phyloP scores from a whole-genome alignment of 2,888 invertebrate species.

The Hololepta plana region DNA sequence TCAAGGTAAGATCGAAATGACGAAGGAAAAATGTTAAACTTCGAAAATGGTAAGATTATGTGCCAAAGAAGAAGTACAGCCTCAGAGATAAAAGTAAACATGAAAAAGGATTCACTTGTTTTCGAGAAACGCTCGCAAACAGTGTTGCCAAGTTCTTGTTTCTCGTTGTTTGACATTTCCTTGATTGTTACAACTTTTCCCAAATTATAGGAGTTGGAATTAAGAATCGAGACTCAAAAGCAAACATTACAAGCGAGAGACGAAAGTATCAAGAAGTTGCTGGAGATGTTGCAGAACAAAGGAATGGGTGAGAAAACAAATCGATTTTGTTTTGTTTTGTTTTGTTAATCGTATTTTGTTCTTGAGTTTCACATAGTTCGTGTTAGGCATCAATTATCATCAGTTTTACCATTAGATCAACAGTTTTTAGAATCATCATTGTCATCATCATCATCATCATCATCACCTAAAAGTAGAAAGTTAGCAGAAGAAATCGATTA shows the following conservation, averaged over 20 bases:
- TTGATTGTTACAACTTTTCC: too few species aligned
- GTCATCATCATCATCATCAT: neutral
- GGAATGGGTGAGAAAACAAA: constrained; percentile 65
- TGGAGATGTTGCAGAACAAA: constrained; percentile 96
- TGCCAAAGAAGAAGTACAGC: too few species aligned
- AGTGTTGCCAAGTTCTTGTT: too few species aligned
- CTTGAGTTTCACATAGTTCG: constrained; percentile 20
- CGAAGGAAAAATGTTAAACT: too few species aligned
- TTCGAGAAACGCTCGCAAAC: too few species aligned
- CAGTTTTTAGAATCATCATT: too few species aligned
- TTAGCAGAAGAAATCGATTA: neutral
- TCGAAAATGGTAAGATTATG: too few species aligned
- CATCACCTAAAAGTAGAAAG: constrained; percentile 3
- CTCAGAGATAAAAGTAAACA: too few species aligned
- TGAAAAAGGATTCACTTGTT: too few species aligned
- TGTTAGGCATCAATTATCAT: too few species aligned
- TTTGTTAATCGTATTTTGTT: constrained; percentile 2
- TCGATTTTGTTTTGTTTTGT: constrained; percentile 2
- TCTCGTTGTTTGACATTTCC: too few species aligned
- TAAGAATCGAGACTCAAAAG: constrained; percentile 94
- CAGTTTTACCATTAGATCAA: too few species aligned
- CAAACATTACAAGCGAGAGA: constrained; percentile 92
- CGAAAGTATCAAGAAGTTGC: constrained; percentile 94
- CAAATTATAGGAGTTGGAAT: constrained; percentile 73
- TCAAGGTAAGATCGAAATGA: constrained; percentile 46